A percentile compares a stretch with the other conserved stretches of the same genome.
Evolutionary conservation across 1,140 invertebrate genomes (phyloP).

Genomic region (Alviniconcha marisindica): DNA sequence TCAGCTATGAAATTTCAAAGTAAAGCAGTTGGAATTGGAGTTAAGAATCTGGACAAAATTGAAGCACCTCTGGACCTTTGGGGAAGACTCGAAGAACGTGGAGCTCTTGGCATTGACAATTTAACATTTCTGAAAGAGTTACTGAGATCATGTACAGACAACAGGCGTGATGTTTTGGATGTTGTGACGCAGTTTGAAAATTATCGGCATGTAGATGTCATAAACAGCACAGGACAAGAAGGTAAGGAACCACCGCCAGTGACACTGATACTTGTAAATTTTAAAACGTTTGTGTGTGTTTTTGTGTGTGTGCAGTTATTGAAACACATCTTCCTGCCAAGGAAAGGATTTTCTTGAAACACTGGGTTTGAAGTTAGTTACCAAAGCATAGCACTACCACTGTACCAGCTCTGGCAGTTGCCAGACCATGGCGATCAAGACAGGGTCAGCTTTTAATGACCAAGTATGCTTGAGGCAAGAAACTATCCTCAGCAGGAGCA

Average conservation of each 20-base stretch:
- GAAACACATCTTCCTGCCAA: no score
- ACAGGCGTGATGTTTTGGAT: constrained; percentile 47
- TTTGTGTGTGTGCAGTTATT: not conserved
- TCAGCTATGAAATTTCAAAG: constrained; percentile 54
- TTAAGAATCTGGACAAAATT: constrained; percentile 54
- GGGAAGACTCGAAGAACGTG: constrained; percentile 55
- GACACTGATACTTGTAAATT: no score
- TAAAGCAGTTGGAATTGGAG: constrained; percentile 50
- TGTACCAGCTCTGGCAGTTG: no score
- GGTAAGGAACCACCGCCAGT: no score
- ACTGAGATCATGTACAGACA: constrained; percentile 47
- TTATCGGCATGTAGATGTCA: not conserved
- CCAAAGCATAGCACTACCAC: no score
- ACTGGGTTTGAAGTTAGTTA: no score
- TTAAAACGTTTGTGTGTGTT: not conserved
- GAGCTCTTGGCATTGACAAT: constrained; percentile 44
- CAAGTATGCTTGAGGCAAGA: no score
- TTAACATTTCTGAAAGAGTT: constrained; percentile 50
- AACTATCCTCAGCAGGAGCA: no score
- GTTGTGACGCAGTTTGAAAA: constrained; percentile 40
- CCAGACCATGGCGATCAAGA: no score
- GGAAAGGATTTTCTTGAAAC: no score
- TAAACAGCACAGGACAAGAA: not conserved
- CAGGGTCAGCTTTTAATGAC: no score
- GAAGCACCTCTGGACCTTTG: constrained; percentile 48